Conservation (phyloP, 2,113 vertebrate species). For the Ctenomys sociabilis region DNA sequence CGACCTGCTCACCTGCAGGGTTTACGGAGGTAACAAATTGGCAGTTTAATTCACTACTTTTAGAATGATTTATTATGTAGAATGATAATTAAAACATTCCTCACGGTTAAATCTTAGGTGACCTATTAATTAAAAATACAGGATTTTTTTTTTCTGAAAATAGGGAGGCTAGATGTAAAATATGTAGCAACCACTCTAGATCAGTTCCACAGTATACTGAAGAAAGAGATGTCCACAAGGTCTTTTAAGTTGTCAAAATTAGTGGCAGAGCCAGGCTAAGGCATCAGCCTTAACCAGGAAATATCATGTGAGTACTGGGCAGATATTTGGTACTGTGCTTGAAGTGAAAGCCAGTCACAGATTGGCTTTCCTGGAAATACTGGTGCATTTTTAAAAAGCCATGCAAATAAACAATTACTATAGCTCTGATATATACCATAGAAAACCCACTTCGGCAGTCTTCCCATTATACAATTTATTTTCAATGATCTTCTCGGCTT, state of each 20-base stretch:
- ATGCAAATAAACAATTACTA: neutral
- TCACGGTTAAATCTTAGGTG: neutral
- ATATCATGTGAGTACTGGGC: accelerated
- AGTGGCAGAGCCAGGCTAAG: neutral
- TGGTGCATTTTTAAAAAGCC: neutral
- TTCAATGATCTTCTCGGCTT: neutral
- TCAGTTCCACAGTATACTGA: neutral
- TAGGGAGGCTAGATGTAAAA: neutral
- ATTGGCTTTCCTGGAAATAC: neutral
- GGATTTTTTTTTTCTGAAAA: neutral
- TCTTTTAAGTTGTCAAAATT: neutral
- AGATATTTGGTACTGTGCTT: neutral
- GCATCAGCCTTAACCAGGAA: neutral
- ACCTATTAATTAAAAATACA: neutral
- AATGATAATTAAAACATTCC: neutral
- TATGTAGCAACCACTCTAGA: neutral
- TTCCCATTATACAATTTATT: neutral
- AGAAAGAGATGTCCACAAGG: neutral
- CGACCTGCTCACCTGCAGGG: neutral
- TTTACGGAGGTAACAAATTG: neutral
- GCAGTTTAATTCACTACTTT: neutral
- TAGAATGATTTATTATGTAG: neutral
- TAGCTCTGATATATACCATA: neutral
- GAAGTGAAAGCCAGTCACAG: neutral
- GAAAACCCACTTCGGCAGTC: neutral